Evolutionary conservation across 2,888 invertebrate genomes (phyloP).

Genomic region (Athalia cordata): DNA sequence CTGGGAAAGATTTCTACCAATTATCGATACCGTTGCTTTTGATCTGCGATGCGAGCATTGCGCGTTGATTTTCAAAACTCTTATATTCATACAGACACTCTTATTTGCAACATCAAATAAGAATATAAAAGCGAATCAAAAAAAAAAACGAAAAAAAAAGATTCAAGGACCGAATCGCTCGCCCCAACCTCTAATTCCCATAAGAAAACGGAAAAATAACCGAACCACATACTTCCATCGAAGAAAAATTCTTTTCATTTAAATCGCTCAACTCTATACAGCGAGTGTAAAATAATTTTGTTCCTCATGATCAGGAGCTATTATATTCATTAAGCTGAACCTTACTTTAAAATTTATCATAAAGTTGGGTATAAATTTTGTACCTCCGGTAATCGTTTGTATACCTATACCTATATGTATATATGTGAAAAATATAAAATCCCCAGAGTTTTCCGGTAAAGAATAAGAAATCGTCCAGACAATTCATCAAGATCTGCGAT

Average conservation of each 20-base stretch:
- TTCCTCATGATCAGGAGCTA: too few species aligned
- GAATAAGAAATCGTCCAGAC: constrained; percentile 50
- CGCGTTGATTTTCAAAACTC: constrained; percentile 70
- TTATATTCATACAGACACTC: constrained; percentile 36
- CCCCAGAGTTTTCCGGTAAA: constrained; percentile 16
- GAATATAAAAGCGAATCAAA: not conserved
- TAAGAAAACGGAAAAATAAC: not conserved
- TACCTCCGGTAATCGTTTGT: too few species aligned
- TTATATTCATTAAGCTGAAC: too few species aligned
- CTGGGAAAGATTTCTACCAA: constrained; percentile 68
- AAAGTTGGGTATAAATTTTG: too few species aligned
- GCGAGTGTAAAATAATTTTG: too few species aligned
- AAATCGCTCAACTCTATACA: too few species aligned
- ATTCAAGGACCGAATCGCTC: not conserved
- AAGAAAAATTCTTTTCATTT: too few species aligned
- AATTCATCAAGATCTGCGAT: constrained; percentile 68
- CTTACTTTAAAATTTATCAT: too few species aligned
- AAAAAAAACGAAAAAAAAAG: too few species aligned
- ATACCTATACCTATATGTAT: too few species aligned
- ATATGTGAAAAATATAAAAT: not conserved
- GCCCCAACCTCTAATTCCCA: not conserved
- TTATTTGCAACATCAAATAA: constrained; percentile 20
- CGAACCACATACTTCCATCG: not conserved
- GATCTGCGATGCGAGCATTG: constrained; percentile 61
- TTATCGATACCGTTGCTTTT: constrained; percentile 70